Percentiles rank a stretch among this genome's conserved stretches.
These are phyloP conservation scores for Wiebesia pumilae DNA, from an alignment of 1,140 invertebrate genomes.

Conservation along the genomic window DNA sequence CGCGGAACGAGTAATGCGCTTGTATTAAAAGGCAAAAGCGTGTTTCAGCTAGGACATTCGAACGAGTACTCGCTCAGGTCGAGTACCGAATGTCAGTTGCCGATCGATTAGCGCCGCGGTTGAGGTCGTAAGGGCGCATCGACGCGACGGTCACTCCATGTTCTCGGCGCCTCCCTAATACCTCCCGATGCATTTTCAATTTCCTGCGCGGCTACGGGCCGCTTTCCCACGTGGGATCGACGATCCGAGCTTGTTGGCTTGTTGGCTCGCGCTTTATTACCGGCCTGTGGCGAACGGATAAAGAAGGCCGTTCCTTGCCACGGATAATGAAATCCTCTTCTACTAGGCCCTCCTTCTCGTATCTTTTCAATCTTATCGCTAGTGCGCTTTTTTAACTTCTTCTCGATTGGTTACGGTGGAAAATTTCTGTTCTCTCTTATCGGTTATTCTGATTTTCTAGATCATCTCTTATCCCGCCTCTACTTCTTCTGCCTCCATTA, in stretches of 20 bases:
- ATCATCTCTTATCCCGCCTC: not conserved
- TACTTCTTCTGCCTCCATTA: not conserved
- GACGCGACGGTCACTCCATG: not conserved
- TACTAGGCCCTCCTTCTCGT: not conserved
- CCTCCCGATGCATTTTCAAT: slow-evolving; percentile 49
- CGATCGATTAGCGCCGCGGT: too few species aligned
- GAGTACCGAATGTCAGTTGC: too few species aligned
- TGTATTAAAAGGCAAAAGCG: not conserved
- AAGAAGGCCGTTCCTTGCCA: not conserved
- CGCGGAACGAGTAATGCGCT: too few species aligned
- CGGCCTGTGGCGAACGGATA: too few species aligned
- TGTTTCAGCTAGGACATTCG: too few species aligned
- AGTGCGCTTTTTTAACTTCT: not conserved
- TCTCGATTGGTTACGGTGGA: not conserved
- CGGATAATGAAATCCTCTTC: not conserved
- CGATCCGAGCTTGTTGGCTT: not conserved
- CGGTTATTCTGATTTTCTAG: not conserved
- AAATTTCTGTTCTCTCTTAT: not conserved
- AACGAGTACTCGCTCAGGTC: too few species aligned
- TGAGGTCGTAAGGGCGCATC: too few species aligned
- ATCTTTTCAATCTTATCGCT: not conserved
- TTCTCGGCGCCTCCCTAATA: too few species aligned
- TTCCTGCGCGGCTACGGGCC: slow-evolving; percentile 34
- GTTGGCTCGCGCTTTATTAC: not conserved
- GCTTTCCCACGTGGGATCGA: slow-evolving; percentile 38